These are phyloP conservation scores for Actinia equina DNA, from an alignment of 64 coral and sea anemone species.

Conservation along the genomic window DNA sequence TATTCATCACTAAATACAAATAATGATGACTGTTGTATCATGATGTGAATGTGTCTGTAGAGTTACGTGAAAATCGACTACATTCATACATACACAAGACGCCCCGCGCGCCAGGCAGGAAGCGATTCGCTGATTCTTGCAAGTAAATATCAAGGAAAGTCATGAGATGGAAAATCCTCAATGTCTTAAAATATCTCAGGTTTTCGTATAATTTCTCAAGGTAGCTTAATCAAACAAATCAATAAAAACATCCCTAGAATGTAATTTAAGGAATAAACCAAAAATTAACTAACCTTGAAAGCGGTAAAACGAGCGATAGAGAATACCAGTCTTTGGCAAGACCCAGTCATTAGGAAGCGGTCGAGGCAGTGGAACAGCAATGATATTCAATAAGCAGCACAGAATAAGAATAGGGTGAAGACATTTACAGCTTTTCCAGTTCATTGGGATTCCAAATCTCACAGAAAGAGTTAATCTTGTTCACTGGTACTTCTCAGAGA, in stretches of 20 bases:
- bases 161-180: neutral
- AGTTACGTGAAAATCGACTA: constrained; percentile 7
- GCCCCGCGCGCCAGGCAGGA: neutral
- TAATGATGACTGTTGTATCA: neutral
- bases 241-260: neutral
- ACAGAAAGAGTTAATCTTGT: neutral
- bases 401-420: neutral
- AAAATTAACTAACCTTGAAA: constrained; percentile 7
- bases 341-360: constrained; percentile 7
- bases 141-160: neutral
- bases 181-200: neutral
- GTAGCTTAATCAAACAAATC: neutral
- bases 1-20: neutral
- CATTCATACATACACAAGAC: neutral
- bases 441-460: constrained; percentile 9
- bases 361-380: neutral
- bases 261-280: neutral
- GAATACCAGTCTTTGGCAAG: neutral
- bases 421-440: neutral
- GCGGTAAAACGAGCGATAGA: constrained; percentile 10
- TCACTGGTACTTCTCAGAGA: neutral
- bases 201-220: neutral
- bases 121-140: neutral
- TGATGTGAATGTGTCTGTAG: neutral
- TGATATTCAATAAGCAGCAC: neutral